Percentiles rank a stretch among this genome's conserved stretches.
phyloP scores from a whole-genome alignment of 2,888 invertebrate species.

The Leucophora obtusa region DNA sequence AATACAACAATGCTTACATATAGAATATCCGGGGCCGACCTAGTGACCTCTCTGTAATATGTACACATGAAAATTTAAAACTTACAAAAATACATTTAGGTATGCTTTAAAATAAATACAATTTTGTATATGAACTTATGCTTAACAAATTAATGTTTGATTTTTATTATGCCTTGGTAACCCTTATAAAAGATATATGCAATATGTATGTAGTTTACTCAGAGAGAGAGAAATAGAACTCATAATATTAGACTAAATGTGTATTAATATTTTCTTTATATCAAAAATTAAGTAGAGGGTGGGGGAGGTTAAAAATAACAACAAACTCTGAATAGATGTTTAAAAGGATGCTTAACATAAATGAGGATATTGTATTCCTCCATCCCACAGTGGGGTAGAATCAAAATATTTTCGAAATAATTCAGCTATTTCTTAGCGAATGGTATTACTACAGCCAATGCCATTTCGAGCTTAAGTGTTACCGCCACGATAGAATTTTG shows the following conservation, averaged over 20 bases:
- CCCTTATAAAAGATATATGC: conserved; percentile 30
- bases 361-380: conserved; percentile 8
- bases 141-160: conserved; percentile 43
- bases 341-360: conserved; percentile 30
- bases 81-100: not conserved
- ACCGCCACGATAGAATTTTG: too few species aligned
- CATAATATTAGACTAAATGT: conserved; percentile 47
- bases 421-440: too few species aligned
- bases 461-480: too few species aligned
- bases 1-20: not conserved
- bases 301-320: conserved; percentile 19
- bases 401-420: too few species aligned
- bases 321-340: conserved; percentile 30
- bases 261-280: conserved; percentile 26
- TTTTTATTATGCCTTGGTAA: conserved; percentile 41
- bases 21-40: conserved; percentile 77
- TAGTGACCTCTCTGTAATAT: conserved; percentile 76
- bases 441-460: too few species aligned
- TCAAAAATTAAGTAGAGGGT: not conserved
- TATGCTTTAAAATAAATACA: not conserved
- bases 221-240: conserved; percentile 26
- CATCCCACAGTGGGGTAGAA: too few species aligned
- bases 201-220: conserved; percentile 3
- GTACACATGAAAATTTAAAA: conserved; percentile 41
- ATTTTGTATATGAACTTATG: not conserved